These are phyloP conservation scores for Chamaea fasciata DNA, from an alignment of 2,113 vertebrate species.

Conservation along the genomic window DNA sequence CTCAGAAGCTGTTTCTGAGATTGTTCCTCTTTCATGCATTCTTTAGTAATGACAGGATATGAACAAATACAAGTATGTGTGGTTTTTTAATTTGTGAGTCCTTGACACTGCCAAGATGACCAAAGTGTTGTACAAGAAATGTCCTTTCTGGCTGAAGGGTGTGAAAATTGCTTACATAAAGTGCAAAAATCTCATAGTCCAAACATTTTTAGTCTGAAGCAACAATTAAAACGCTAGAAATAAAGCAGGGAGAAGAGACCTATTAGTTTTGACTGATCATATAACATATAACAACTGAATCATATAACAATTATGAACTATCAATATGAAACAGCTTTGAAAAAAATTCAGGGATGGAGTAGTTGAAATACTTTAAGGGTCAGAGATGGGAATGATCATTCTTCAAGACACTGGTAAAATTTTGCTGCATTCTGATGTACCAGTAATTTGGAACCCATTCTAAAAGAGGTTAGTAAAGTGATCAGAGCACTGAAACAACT, in stretches of 20 bases:
- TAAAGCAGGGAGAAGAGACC: neutral
- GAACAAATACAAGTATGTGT: neutral
- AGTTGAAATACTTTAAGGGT: neutral
- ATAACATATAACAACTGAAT: neutral
- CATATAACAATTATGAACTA: neutral
- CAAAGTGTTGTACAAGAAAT: neutral
- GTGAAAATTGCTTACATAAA: neutral
- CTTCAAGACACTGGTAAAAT: neutral
- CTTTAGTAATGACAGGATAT: neutral
- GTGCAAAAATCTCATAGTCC: neutral
- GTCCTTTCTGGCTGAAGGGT: neutral
- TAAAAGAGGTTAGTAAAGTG: neutral
- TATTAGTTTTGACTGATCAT: neutral
- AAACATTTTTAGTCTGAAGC: neutral
- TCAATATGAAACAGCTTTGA: neutral
- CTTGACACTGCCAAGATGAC: neutral
- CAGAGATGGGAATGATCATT: neutral
- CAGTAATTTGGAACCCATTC: neutral
- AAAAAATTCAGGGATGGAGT: neutral
- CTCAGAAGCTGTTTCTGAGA: neutral
- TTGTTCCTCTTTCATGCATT: neutral
- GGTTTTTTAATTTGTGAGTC: neutral
- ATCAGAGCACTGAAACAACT: neutral
- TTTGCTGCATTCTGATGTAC: rapidly evolving
- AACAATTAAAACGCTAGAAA: neutral